These are phyloP conservation scores for Triplophysa rosa DNA, from an alignment of 2,113 vertebrate genomes.

Conservation along the genomic window DNA sequence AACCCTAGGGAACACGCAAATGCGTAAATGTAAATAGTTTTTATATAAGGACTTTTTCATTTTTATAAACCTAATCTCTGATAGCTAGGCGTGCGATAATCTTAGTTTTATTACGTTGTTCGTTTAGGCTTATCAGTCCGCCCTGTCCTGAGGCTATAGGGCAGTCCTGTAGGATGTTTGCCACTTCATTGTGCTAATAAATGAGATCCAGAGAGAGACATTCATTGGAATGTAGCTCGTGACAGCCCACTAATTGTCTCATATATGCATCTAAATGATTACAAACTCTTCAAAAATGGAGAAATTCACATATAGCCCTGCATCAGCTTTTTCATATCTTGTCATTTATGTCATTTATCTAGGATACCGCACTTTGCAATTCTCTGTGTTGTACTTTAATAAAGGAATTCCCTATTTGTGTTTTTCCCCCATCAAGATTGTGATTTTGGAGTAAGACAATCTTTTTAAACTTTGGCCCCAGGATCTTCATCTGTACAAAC, in stretches of 20 bases:
- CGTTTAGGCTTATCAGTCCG: neutral
- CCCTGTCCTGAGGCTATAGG: neutral
- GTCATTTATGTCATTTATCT: too few species aligned
- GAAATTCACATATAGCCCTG: neutral
- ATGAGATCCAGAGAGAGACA: neutral
- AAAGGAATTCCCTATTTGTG: neutral
- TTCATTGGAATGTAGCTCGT: neutral
- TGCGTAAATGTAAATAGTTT: too few species aligned
- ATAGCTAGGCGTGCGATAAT: neutral
- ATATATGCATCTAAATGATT: neutral
- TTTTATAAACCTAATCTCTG: neutral
- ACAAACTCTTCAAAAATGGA: neutral
- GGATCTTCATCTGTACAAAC: neutral
- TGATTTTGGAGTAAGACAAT: constrained; percentile 8
- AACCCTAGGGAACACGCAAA: too few species aligned
- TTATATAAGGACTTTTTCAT: neutral
- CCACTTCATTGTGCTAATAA: neutral
- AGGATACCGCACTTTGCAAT: too few species aligned
- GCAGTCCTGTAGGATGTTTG: neutral
- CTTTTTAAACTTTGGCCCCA: neutral
- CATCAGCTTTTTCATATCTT: neutral
- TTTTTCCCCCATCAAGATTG: constrained; percentile 24
- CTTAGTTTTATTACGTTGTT: neutral
- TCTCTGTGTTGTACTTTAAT: too few species aligned
- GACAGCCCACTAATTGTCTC: neutral